Conservation (phyloP, 2,113 vertebrate genomes). For the Pterocles gutturalis region DNA sequence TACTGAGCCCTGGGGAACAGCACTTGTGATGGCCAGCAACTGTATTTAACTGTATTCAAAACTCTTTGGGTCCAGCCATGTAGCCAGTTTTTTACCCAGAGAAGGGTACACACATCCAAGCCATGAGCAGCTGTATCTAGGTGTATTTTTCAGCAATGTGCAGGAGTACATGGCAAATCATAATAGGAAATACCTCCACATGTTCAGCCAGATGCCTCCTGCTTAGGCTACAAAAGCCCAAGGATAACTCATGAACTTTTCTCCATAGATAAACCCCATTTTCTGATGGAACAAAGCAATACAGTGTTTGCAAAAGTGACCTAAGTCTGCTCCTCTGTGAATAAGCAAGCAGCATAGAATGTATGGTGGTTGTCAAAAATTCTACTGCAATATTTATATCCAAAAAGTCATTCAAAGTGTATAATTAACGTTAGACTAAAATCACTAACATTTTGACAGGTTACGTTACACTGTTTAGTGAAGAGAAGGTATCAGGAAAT, state of each 20-base stretch:
- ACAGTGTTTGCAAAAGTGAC: not conserved
- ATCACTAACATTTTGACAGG: not conserved
- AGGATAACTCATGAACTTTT: not conserved
- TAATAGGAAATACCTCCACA: not conserved
- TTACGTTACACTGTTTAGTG: not conserved
- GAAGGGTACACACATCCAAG: not conserved
- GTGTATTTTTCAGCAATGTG: not conserved
- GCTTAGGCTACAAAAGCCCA: not conserved
- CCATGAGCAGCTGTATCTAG: not conserved
- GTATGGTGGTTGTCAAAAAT: not conserved
- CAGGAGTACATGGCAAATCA: not conserved
- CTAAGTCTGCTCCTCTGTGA: not conserved
- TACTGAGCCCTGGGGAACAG: not conserved
- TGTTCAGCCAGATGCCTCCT: not conserved
- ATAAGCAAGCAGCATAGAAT: not conserved
- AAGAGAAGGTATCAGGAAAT: not conserved
- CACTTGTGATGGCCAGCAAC: fast-evolving
- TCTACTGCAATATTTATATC: not conserved
- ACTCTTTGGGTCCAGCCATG: not conserved
- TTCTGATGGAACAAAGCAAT: not conserved
- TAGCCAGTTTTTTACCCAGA: fast-evolving
- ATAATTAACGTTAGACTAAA: not conserved
- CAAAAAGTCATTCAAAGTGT: not conserved
- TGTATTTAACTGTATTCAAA: not conserved
- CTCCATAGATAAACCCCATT: not conserved